These are phyloP conservation scores for Stictonetta naevosa DNA, from an alignment of 2,113 vertebrate species.

Conservation along the genomic window DNA sequence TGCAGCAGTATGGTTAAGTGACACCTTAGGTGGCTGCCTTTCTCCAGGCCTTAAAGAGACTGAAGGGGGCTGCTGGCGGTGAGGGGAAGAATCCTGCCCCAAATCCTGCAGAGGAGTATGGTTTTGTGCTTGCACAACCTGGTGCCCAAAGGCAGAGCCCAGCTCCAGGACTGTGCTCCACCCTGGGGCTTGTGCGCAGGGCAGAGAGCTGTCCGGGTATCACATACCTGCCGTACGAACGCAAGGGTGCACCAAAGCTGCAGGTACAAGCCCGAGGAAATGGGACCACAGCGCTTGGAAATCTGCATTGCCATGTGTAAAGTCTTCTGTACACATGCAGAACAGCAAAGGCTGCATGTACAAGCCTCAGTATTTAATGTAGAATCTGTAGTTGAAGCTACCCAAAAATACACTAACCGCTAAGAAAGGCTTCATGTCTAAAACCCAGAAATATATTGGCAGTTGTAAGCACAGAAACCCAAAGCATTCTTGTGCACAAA, in stretches of 20 bases:
- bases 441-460: neutral
- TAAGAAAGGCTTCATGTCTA: neutral
- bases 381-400: neutral
- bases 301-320: neutral
- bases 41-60: neutral
- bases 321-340: neutral
- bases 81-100: neutral
- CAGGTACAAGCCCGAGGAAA: neutral
- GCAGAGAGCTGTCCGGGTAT: neutral
- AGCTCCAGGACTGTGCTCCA: neutral
- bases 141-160: neutral
- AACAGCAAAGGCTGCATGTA: neutral
- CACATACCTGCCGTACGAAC: neutral
- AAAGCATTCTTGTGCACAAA: neutral
- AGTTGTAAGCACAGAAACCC: neutral
- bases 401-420: neutral
- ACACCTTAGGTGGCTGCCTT: neutral
- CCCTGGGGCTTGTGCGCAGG: neutral
- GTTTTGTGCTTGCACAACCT: neutral
- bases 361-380: neutral
- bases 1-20: neutral
- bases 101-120: rapidly evolving
- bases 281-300: neutral
- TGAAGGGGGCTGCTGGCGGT: neutral
- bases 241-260: neutral